Evolutionary conservation across 2,888 invertebrate species (phyloP), one percentile per base, ranked within the genome.

Genomic region (Pantelozetes paolii): DNA sequence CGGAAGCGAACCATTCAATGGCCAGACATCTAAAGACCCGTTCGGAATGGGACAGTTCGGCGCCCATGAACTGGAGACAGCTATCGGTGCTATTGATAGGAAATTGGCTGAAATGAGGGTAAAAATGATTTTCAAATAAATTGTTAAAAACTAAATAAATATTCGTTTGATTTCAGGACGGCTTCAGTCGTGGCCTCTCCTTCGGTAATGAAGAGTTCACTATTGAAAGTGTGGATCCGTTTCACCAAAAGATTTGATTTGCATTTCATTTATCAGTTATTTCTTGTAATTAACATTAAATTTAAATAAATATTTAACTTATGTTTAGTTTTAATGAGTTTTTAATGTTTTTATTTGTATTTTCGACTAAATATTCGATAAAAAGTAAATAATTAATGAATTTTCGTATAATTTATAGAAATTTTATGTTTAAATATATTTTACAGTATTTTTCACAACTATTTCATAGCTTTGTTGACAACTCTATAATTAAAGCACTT

Each of bases 191-290:
- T 83, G 92, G 92, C 78, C 86, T 92, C 81, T 87, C 90, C 77
- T 90, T 93, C 84, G 92, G 91, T 80, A 90, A 91, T 82, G 94
- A 94, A 83, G 94, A 95, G 85, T 96, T 96, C 85, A 91, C 92
- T 79, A 85, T 95, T 83, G 94, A 94, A 82, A 93, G 92, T 84
- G 87, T 95, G 83, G 95, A 95, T 86, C 95, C 95, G 76, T 85
- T 95, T 80, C 88, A 90, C 83, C 92, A 92, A 78, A 80, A 79
- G 23, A 42, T 9, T 32, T 42, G 36, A 40, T 23, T 36, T 36
- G 36, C n/a, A n/a, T n/a, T n/a, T n/a, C n/a, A n/a, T n/a, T n/a
- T n/a, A n/a, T n/a, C n/a, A n/a, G n/a, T n/a, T n/a, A n/a, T n/a
- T n/a, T n/a, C n/a, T n/a, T n/a, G n/a, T n/a, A n/a, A n/a, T n/a